Evolutionary conservation across 1,140 invertebrate genomes (phyloP).

Genomic region (Pseudomyrmex concolor): DNA sequence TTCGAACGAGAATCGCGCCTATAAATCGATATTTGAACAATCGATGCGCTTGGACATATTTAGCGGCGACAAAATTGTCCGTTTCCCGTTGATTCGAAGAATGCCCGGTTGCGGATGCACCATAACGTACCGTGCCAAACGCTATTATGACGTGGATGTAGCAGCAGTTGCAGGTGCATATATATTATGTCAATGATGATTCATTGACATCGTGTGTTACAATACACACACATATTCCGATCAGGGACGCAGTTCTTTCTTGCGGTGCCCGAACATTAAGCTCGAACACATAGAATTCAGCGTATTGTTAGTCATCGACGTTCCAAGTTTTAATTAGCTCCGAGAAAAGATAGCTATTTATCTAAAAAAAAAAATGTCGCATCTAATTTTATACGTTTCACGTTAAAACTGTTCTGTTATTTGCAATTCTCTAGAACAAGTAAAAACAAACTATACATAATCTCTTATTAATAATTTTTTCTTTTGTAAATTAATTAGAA

Average conservation of each 20-base stretch:
- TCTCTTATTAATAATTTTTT: no score
- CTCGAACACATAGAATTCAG: no score
- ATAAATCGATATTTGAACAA: not conserved
- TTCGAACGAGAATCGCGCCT: not conserved
- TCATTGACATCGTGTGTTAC: constrained; percentile 19
- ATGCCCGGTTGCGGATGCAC: constrained; percentile 1
- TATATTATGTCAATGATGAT: constrained; percentile 40
- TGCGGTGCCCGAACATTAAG: not conserved
- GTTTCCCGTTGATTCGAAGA: not conserved
- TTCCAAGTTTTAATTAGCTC: no score
- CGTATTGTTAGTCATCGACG: no score
- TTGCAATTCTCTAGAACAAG: no score
- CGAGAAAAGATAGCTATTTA: no score
- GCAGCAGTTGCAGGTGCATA: constrained; percentile 21
- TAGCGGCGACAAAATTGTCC: constrained; percentile 1
- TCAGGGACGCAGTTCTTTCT: constrained; percentile 14
- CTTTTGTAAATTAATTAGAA: no score
- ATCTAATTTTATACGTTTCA: no score
- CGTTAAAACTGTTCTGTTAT: no score
- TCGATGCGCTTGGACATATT: not conserved
- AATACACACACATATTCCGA: not conserved
- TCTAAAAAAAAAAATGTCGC: no score
- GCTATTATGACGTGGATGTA: constrained; percentile 35
- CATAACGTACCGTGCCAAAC: not conserved
- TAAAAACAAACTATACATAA: no score